phyloP scores from a whole-genome alignment of 1,140 invertebrate genomes.

The Metaphire vulgaris region DNA sequence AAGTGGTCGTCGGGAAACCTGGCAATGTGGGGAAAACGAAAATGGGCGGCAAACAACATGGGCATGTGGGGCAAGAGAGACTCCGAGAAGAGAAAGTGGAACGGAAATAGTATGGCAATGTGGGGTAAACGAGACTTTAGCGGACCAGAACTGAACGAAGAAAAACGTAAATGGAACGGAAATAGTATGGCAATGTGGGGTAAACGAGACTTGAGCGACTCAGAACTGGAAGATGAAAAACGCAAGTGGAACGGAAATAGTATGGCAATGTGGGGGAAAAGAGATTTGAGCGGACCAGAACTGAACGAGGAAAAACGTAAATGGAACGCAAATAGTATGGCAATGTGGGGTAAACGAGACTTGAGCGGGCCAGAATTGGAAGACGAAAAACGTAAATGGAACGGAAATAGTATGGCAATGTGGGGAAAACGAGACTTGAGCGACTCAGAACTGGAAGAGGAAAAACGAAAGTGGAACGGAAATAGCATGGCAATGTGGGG shows the following conservation, averaged over 20 bases:
- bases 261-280: conserved; percentile 16
- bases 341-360: conserved; percentile 25
- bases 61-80: conserved; percentile 16
- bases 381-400: conserved; percentile 11
- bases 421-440: conserved; percentile 23
- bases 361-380: not conserved
- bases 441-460: conserved; percentile 1
- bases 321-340: conserved; percentile 18
- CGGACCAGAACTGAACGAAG: not conserved
- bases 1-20: conserved; percentile 13
- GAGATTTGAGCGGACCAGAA: not conserved
- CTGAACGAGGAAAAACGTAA: conserved; percentile 3
- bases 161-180: not conserved
- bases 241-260: conserved; percentile 15
- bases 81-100: conserved; percentile 15
- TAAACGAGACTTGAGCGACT: conserved; percentile 2
- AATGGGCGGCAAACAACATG: conserved; percentile 7
- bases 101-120: conserved; percentile 15
- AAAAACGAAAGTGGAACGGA: conserved; percentile 7
- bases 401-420: conserved; percentile 18
- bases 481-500: conserved; percentile 24
- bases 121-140: conserved; percentile 11
- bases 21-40: conserved; percentile 23
- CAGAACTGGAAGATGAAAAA: conserved; percentile 11
- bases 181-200: conserved; percentile 11